Conservation (phyloP, 2,113 vertebrate genomes). For the Ophthalmolycus amberensis region DNA sequence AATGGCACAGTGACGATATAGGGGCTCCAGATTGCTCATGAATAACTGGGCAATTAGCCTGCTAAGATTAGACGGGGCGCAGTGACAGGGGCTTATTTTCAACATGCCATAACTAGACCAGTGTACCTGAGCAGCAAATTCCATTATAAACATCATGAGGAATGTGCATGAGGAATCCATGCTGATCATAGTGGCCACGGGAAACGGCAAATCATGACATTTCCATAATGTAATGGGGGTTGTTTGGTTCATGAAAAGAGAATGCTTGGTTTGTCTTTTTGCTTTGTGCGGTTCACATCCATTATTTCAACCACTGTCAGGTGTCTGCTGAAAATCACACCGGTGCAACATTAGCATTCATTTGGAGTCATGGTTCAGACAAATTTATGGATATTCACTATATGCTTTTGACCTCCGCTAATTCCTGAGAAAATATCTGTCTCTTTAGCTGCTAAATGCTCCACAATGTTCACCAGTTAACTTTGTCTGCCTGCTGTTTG, state of each 20-base stretch:
- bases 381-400: neutral
- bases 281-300: slow-evolving; percentile 12
- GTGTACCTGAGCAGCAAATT: slow-evolving; percentile 34
- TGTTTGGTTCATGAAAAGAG: neutral
- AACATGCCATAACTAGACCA: slow-evolving; percentile 24
- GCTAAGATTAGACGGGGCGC: slow-evolving; percentile 44
- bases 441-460: neutral
- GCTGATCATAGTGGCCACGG: slow-evolving; percentile 31
- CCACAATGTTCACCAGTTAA: neutral
- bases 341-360: neutral
- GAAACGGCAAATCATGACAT: slow-evolving; percentile 21
- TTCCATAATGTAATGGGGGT: slow-evolving; percentile 24
- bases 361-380: neutral
- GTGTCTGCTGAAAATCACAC: slow-evolving; percentile 1
- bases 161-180: neutral
- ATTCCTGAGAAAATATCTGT: neutral
- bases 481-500: neutral
- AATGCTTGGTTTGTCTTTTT: slow-evolving; percentile 20
- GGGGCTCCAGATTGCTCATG: slow-evolving; percentile 53
- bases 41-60: slow-evolving; percentile 68
- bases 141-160: slow-evolving; percentile 16
- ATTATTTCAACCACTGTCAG: neutral
- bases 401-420: neutral
- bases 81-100: slow-evolving; percentile 55
- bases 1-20: slow-evolving; percentile 29